These are phyloP conservation scores for Megathymus violae DNA, from an alignment of 1,140 invertebrate species.

Conservation along the genomic window DNA sequence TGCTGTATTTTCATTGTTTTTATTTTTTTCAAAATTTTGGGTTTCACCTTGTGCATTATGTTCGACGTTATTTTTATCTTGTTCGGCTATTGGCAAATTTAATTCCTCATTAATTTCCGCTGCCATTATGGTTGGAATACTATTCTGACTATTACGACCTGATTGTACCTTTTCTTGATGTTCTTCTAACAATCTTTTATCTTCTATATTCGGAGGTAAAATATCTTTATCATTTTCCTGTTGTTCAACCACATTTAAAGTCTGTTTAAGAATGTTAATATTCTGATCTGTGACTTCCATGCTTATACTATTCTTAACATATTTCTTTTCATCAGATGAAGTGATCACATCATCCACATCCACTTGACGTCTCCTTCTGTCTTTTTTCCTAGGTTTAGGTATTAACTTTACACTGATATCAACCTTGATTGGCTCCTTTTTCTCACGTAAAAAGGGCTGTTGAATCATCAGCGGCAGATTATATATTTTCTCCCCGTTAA, in stretches of 20 bases:
- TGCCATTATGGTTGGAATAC: not conserved
- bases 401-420: slow-evolving; percentile 91
- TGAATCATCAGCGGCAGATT: slow-evolving; percentile 84
- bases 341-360: slow-evolving; percentile 66
- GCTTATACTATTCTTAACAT: slow-evolving; percentile 70
- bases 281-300: slow-evolving; percentile 71
- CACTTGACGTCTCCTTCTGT: slow-evolving; percentile 66
- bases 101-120: not conserved
- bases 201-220: slow-evolving; percentile 1
- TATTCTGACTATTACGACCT: not conserved
- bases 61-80: slow-evolving; percentile 19
- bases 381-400: slow-evolving; percentile 85
- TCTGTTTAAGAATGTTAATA: slow-evolving; percentile 64
- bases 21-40: too few relatives aligned
- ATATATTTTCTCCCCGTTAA: slow-evolving; percentile 79
- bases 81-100: not conserved
- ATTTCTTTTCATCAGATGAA: slow-evolving; percentile 59
- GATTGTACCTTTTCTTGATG: slow-evolving; percentile 1
- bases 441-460: slow-evolving; percentile 87
- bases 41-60: too few relatives aligned
- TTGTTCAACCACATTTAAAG: slow-evolving; percentile 53
- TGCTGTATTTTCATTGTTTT: slow-evolving; percentile 12
- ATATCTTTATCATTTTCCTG: slow-evolving; percentile 1
- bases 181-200: not conserved
- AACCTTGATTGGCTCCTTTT: slow-evolving; percentile 90